These are phyloP conservation scores for Encarsia formosa DNA, from an alignment of 2,888 invertebrate species.

Conservation along the genomic window DNA sequence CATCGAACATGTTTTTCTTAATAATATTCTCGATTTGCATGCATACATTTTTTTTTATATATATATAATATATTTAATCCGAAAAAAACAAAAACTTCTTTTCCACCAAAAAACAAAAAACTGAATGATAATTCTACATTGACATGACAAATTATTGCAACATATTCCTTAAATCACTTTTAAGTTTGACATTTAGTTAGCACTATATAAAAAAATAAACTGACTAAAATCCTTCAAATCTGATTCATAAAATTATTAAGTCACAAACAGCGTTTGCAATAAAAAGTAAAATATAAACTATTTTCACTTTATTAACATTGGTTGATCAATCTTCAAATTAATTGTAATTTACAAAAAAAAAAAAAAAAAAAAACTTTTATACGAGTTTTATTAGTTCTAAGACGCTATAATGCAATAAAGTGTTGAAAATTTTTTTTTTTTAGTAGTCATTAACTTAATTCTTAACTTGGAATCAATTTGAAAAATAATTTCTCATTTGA, in stretches of 20 bases:
- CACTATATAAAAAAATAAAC: slow-evolving; percentile 6
- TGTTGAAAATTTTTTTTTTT: no score
- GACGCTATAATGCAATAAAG: background rate
- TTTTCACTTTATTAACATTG: slow-evolving; percentile 37
- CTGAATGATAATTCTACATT: slow-evolving; percentile 7
- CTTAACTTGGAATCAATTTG: no score
- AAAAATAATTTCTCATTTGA: no score
- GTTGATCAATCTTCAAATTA: slow-evolving; percentile 29
- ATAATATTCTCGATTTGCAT: slow-evolving; percentile 10
- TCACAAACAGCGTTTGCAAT: slow-evolving; percentile 37
- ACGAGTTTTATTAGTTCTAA: no score
- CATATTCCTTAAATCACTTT: background rate
- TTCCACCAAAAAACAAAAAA: slow-evolving; percentile 1
- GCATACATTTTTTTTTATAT: slow-evolving; percentile 4
- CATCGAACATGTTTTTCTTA: background rate
- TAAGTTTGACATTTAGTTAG: slow-evolving; percentile 16
- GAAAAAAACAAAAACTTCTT: no score
- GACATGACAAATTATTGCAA: slow-evolving; percentile 17
- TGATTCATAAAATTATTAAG: slow-evolving; percentile 22
- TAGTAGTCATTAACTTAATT: no score
- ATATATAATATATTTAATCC: slow-evolving; percentile 5
- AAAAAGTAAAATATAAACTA: slow-evolving; percentile 46
- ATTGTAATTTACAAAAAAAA: slow-evolving; percentile 11
- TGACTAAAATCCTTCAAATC: slow-evolving; percentile 11
- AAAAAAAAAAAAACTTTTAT: no score